These are phyloP conservation scores for Rhodophaea formosa DNA, from an alignment of 2,888 invertebrate genomes.

Conservation along the genomic window DNA sequence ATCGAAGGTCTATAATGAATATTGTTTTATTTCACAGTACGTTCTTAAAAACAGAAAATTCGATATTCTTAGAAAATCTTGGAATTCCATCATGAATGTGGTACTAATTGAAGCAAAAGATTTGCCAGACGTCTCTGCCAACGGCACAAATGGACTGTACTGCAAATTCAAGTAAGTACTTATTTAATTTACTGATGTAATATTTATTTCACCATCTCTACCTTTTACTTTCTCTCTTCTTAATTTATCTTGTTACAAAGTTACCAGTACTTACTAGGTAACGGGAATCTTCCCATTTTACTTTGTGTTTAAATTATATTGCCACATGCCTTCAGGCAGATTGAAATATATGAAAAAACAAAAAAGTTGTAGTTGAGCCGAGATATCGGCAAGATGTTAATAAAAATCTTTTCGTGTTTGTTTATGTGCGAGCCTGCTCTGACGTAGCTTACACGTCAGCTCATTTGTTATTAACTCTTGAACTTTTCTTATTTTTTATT, in stretches of 20 bases:
- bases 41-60: conserved; percentile 68
- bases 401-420: not conserved
- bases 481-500: not conserved
- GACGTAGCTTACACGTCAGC: not conserved
- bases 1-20: too few relatives aligned
- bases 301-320: too few relatives aligned
- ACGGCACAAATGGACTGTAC: conserved; percentile 58
- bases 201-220: not conserved
- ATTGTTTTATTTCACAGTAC: conserved; percentile 46
- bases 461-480: not conserved
- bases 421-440: not conserved
- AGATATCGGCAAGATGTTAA: not conserved
- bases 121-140: conserved; percentile 55
- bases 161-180: conserved; percentile 70
- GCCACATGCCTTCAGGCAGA: too few relatives aligned
- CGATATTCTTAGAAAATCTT: conserved; percentile 65
- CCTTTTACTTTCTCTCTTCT: too few relatives aligned
- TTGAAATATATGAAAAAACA: too few relatives aligned
- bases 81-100: conserved; percentile 67
- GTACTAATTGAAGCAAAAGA: conserved; percentile 70
- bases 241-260: too few relatives aligned
- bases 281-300: too few relatives aligned
- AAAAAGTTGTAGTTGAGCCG: not conserved
- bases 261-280: too few relatives aligned
- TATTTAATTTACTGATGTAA: not conserved